phyloP scores from a whole-genome alignment of 2,797 vertebrate species.

The Oreortyx pictus region DNA sequence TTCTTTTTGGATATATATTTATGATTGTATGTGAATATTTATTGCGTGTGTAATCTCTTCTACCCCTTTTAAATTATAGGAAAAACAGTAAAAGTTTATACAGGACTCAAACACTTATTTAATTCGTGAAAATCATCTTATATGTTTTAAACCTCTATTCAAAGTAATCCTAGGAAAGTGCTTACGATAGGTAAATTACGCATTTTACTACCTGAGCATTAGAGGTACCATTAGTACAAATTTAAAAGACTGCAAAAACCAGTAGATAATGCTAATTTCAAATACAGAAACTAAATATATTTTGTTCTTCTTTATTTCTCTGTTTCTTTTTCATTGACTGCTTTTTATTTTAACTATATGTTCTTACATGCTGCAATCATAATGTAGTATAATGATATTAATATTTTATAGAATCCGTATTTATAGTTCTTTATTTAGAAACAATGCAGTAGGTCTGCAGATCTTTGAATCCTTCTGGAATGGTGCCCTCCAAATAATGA shows the following conservation, averaged over 20 bases:
- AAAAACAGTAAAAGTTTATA: slow-evolving; percentile 68
- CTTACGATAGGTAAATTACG: slow-evolving; percentile 79
- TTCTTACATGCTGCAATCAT: slow-evolving; percentile 75
- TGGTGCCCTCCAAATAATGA: slow-evolving; percentile 99
- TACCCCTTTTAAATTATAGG: slow-evolving; percentile 8
- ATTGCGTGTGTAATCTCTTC: background rate
- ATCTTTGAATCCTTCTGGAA: slow-evolving; percentile 99
- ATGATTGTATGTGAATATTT: background rate
- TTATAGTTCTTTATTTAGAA: slow-evolving; percentile 98
- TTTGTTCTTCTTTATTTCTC: slow-evolving; percentile 79
- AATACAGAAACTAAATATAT: slow-evolving; percentile 78
- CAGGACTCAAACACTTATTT: slow-evolving; percentile 74
- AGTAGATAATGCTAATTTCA: slow-evolving; percentile 83
- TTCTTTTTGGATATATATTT: background rate
- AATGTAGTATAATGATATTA: slow-evolving; percentile 85
- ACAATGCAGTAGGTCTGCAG: slow-evolving; percentile 98
- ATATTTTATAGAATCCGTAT: slow-evolving; percentile 97
- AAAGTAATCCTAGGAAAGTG: slow-evolving; percentile 72
- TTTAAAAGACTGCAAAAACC: slow-evolving; percentile 76
- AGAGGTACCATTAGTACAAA: slow-evolving; percentile 77
- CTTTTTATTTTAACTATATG: slow-evolving; percentile 83
- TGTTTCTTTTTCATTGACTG: slow-evolving; percentile 80
- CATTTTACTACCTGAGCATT: slow-evolving; percentile 74
- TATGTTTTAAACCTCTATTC: slow-evolving; percentile 75
- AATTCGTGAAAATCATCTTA: slow-evolving; percentile 73